These are phyloP conservation scores for Abscondita cerata DNA, from an alignment of 2,888 invertebrate genomes.

Conservation along the genomic window DNA sequence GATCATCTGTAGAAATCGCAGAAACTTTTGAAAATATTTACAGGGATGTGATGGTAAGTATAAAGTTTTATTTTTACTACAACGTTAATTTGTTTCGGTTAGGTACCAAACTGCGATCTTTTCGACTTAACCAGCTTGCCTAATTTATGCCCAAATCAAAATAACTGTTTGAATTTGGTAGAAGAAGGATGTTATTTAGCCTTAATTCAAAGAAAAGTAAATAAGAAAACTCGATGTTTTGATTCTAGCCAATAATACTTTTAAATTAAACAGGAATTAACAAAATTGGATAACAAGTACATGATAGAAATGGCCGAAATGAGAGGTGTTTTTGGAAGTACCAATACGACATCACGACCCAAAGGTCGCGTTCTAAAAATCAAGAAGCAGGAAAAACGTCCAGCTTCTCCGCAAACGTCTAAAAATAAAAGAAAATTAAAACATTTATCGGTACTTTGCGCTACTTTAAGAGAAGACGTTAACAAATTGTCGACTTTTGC, in stretches of 20 bases:
- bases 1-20: constrained; percentile 9
- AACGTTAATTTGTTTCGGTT: no score
- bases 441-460: constrained; percentile 48
- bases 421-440: constrained; percentile 47
- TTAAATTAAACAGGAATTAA: constrained; percentile 65
- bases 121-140: constrained; percentile 71
- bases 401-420: constrained; percentile 38
- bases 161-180: constrained; percentile 57
- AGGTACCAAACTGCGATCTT: constrained; percentile 75
- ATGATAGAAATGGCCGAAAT: constrained; percentile 85
- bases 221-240: not conserved
- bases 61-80: constrained; percentile 11
- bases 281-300: constrained; percentile 79
- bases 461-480: constrained; percentile 21
- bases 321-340: constrained; percentile 73
- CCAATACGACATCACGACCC: constrained; percentile 54
- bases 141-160: constrained; percentile 63
- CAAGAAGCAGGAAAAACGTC: constrained; percentile 52
- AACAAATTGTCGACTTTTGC: constrained; percentile 18
- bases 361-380: constrained; percentile 53
- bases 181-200: constrained; percentile 73
- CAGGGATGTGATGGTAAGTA: constrained; percentile 40
- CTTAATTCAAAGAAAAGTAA: constrained; percentile 71
- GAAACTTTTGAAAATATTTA: constrained; percentile 25
- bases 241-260: not conserved